These are phyloP conservation scores for Spodoptera litura DNA, from an alignment of 1,140 invertebrate species.

Conservation along the genomic window DNA sequence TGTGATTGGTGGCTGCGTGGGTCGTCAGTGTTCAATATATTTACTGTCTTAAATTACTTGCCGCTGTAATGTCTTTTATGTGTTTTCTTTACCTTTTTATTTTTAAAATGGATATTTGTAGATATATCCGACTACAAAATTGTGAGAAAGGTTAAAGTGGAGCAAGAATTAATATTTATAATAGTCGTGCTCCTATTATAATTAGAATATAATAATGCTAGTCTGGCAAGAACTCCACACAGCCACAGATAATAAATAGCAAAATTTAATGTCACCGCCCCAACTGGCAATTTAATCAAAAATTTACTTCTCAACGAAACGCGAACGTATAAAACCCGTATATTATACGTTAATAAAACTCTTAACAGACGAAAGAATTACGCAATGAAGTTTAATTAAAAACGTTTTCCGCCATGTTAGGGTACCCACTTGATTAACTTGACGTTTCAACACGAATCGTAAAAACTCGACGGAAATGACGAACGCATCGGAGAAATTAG, in stretches of 20 bases:
- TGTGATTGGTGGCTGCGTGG: no score
- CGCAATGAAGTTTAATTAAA: conserved; percentile 64
- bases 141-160: no score
- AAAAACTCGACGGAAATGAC: conserved; percentile 58
- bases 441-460: conserved; percentile 56
- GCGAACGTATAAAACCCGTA: conserved; percentile 22
- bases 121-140: no score
- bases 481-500: conserved; percentile 52
- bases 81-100: no score
- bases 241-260: background rate
- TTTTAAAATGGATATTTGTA: no score
- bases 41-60: no score
- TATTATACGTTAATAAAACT: conserved; percentile 62
- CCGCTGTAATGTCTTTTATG: no score
- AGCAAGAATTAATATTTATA: no score
- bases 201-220: no score
- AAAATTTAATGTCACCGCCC: background rate
- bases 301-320: conserved; percentile 20
- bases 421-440: conserved; percentile 60
- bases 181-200: no score
- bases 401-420: conserved; percentile 48
- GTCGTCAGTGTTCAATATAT: no score
- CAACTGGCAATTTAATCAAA: conserved; percentile 11
- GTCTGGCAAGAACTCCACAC: no score
- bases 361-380: conserved; percentile 64